Base-by-base conservation (phyloP, 1,140 invertebrate species). In the Helicorthomorpha holstii region DNA sequence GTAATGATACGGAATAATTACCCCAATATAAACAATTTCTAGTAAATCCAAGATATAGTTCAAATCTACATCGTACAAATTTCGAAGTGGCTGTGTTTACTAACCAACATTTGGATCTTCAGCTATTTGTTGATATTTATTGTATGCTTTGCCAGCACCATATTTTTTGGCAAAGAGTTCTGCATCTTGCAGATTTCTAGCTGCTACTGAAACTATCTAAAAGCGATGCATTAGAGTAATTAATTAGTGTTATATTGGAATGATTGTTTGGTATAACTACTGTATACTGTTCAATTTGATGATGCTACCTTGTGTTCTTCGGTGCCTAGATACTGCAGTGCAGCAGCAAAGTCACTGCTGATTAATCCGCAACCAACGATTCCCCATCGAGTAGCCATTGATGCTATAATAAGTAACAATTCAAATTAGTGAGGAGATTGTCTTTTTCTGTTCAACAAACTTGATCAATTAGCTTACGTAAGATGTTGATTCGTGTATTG, bases 1-100 rank as follows among this genome's bases (percentile, higher is more conserved):
- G 43, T 76, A 77, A 64, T 90, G 87, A 26, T 77, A 64, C 2
- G 76, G 66, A 60, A 85, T 79, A 1, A 87, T 66, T 1, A 74
- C 69, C 22, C 83, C 84, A 54, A 89, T 73, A 61, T 90, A 89
- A 0, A 82, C 80, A 22, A 87, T 72, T 62, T 89, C 84, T 85
- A 61, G 44, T 71, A 74, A 57, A 50, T n/a, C 19, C 10, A n/a
- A n/a, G n/a, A n/a, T n/a, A n/a, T n/a, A n/a, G n/a, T n/a, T n/a
- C n/a, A n/a, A n/a, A n/a, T n/a, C n/a, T n/a, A n/a, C n/a, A n/a
- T n/a, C n/a, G n/a, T n/a, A n/a, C n/a, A n/a, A n/a, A n/a, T n/a
- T n/a, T n/a, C n/a, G n/a, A n/a, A n/a, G n/a, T n/a, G n/a, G n/a
- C n/a, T n/a, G n/a, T n/a, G n/a, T n/a, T n/a, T n/a, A n/a, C n/a